Conservation (phyloP, 2,888 invertebrate species). For the Ctenicera cuprea region DNA sequence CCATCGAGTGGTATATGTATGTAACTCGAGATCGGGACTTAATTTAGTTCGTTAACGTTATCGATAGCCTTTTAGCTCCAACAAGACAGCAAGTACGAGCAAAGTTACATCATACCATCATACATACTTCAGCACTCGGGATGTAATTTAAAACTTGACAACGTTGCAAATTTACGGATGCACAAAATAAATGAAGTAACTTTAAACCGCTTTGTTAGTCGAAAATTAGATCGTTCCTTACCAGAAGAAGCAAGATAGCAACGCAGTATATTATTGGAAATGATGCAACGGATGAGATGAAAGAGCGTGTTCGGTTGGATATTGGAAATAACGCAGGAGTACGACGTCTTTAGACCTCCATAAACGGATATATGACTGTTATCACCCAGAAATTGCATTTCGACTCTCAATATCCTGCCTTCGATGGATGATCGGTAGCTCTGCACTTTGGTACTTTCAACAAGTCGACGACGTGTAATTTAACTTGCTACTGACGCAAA, state of each 20-base stretch:
- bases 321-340: slow-evolving; percentile 43
- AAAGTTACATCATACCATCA: neutral
- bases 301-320: slow-evolving; percentile 39
- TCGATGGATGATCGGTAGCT: slow-evolving; percentile 33
- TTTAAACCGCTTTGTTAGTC: slow-evolving; percentile 32
- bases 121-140: slow-evolving; percentile 2
- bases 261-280: slow-evolving; percentile 20
- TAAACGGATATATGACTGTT: slow-evolving; percentile 51
- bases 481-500: slow-evolving; percentile 10
- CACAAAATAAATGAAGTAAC: slow-evolving; percentile 20
- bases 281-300: slow-evolving; percentile 33
- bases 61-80: neutral
- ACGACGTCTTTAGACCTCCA: slow-evolving; percentile 42
- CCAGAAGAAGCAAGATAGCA: slow-evolving; percentile 21
- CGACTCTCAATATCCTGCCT: slow-evolving; percentile 41
- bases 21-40: slow-evolving; percentile 2
- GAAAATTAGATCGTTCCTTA: slow-evolving; percentile 25
- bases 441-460: slow-evolving; percentile 31
- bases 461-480: slow-evolving; percentile 22
- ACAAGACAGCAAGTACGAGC: neutral
- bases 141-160: slow-evolving; percentile 18
- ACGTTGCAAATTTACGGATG: neutral
- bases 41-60: slow-evolving; percentile 25
- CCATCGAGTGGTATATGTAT: neutral
- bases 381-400: slow-evolving; percentile 48